Conservation (phyloP, 2,797 vertebrate genomes). For the Galaxias olidus region DNA sequence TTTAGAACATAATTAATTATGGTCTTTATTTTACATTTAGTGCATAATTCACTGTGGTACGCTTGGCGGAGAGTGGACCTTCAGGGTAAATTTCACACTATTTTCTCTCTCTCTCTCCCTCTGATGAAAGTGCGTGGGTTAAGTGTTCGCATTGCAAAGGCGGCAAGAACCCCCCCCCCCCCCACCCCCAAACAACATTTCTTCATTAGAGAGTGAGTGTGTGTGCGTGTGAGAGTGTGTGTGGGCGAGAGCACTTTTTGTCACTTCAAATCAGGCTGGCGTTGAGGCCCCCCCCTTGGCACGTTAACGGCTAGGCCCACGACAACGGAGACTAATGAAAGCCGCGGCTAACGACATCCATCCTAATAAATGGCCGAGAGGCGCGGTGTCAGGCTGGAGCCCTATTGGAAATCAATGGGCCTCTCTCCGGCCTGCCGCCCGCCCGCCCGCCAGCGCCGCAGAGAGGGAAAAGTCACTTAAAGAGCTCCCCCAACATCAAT, state of each 20-base stretch:
- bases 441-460: too few relatives aligned
- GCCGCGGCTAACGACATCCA: conserved; percentile 26
- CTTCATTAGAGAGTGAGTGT: too few relatives aligned
- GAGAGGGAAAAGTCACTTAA: background rate
- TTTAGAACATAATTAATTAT: conserved; percentile 43
- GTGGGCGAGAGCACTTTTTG: background rate
- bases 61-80: conserved; percentile 18
- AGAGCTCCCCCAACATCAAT: background rate
- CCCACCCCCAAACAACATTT: too few relatives aligned
- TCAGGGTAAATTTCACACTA: conserved; percentile 4
- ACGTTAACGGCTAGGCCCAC: conserved; percentile 1
- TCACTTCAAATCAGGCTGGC: conserved; percentile 31
- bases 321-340: conserved; percentile 27
- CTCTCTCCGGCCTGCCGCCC: background rate
- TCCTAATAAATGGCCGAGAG: conserved; percentile 1
- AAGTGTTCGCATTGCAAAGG: conserved; percentile 7
- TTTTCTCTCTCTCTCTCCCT: conserved; percentile 4
- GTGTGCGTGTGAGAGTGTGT: too few relatives aligned
- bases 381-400: too few relatives aligned
- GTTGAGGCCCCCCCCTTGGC: background rate
- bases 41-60: conserved; percentile 30
- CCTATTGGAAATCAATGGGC: conserved; percentile 16
- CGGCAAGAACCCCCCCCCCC: too few relatives aligned
- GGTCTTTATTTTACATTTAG: conserved; percentile 44
- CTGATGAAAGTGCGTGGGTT: conserved; percentile 7